Evolutionary conservation across 2,113 vertebrate genomes (phyloP).

Genomic region (Halichoerus grypus): DNA sequence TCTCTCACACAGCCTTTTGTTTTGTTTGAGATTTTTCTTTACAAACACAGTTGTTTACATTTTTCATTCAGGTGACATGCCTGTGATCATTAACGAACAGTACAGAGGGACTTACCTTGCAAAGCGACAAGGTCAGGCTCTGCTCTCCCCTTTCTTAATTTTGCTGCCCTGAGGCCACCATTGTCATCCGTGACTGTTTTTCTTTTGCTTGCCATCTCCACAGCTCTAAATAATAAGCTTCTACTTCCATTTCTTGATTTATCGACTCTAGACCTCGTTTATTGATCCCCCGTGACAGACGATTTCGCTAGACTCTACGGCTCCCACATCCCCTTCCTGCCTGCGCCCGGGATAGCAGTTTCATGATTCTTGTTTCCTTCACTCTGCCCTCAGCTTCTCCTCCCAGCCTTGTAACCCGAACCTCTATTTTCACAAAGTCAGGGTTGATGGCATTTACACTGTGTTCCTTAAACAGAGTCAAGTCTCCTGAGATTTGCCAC

Average conservation of each 20-base stretch:
- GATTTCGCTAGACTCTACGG: background rate
- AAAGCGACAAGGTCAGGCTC: background rate
- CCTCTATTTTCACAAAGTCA: background rate
- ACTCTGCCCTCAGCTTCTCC: background rate
- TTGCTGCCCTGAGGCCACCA: background rate
- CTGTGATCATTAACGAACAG: background rate
- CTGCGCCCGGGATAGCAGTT: background rate
- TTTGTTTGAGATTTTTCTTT: background rate
- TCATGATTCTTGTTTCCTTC: background rate
- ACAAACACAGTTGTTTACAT: background rate
- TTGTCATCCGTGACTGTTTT: background rate
- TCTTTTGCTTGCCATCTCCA: background rate
- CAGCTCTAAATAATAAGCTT: background rate
- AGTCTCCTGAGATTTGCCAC: background rate
- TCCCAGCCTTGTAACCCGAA: background rate
- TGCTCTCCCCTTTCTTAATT: background rate
- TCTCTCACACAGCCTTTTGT: background rate
- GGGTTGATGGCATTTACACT: background rate
- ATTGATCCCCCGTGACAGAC: slow-evolving; percentile 13
- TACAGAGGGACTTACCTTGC: background rate
- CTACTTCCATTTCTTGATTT: slow-evolving; percentile 3
- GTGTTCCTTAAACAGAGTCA: background rate
- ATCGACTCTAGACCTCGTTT: background rate
- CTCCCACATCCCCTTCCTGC: background rate
- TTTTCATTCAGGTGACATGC: background rate